Evolutionary conservation across 1,140 invertebrate genomes (phyloP), one percentile per base, ranked within the genome.

Genomic region (Meteorus sp.): DNA sequence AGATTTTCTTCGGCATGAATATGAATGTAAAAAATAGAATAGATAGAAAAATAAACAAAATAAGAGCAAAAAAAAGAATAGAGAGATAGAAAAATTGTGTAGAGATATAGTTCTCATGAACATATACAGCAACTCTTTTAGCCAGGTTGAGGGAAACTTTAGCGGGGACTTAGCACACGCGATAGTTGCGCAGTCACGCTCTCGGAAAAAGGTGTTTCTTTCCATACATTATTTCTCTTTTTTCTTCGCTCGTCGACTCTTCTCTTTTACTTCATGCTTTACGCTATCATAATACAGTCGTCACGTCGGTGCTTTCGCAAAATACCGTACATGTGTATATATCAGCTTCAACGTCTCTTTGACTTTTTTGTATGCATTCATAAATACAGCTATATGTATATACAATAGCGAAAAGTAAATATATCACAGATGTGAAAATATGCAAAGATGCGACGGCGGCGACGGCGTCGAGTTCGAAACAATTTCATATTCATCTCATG

Each of bases 251-350:
- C 0, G 11, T 56, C 9, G 20, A 8, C 53, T 44, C 22, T 19
- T 43, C 25, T 55, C 23, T 56, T 54, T 52, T 39, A 37, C 35
- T 35, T 48, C 15, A 55, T 31, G 25, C 37, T 61, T 61, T 56
- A 54, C 56, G 35, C 33, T 41, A 58, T 62, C 50, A 48, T 62
- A 58, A 54, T 58, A 54, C 39, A 45, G 33, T 50, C 50, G 50
- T 47, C 60, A 61, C 60, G 48, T 57, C 54, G 44, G 60, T 37
- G 55, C 60, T 61, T 56, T 41, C 41, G 47, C 31, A 57, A 54
- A 61, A 35, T 61, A 56, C 29, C 45, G 41, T 43, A 35, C 15
- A 17, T 52, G n/a, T n/a, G n/a, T n/a, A n/a, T n/a, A n/a, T n/a
- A n/a, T n/a, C n/a, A n/a, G n/a, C 3, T 39, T 5, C 11, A 39